Conservation (phyloP, 2,888 invertebrate genomes). For the Carpatolechia fugitivella region DNA sequence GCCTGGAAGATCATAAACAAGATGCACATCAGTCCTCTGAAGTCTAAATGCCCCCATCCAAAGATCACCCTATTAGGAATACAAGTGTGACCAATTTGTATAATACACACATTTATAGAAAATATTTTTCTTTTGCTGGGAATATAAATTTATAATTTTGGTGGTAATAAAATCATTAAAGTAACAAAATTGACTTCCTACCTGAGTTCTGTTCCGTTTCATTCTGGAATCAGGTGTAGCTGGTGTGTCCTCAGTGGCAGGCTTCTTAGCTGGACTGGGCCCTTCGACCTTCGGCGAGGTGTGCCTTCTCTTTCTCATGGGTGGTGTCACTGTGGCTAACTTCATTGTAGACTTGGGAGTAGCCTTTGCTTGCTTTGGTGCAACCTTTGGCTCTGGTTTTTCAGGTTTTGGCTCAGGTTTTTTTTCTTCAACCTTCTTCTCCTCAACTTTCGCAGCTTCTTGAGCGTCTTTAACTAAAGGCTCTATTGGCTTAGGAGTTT, state of each 20-base stretch:
- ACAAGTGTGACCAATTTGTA: no score
- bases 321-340: conserved; percentile 77
- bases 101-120: no score
- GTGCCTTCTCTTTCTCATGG: conserved; percentile 76
- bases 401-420: conserved; percentile 35
- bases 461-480: conserved; percentile 23
- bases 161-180: no score
- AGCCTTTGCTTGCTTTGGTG: conserved; percentile 30
- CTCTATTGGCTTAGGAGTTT: conserved; percentile 29
- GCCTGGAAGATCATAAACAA: no score
- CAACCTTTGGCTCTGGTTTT: conserved; percentile 17
- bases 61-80: no score
- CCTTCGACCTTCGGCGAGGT: conserved; percentile 66
- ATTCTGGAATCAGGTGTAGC: conserved; percentile 61
- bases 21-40: no score
- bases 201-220: conserved; percentile 72
- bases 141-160: no score
- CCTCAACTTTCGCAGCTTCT: conserved; percentile 47
- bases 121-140: no score
- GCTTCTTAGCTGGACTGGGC: conserved; percentile 56
- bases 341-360: conserved; percentile 68
- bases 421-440: conserved; percentile 45
- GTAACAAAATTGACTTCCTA: conserved; percentile 27
- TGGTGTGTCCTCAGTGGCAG: conserved; percentile 44
- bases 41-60: no score